A percentile compares a stretch with the other conserved stretches of the same genome.
Conservation (phyloP, 2,113 vertebrate genomes). For the Antennarius striatus region DNA sequence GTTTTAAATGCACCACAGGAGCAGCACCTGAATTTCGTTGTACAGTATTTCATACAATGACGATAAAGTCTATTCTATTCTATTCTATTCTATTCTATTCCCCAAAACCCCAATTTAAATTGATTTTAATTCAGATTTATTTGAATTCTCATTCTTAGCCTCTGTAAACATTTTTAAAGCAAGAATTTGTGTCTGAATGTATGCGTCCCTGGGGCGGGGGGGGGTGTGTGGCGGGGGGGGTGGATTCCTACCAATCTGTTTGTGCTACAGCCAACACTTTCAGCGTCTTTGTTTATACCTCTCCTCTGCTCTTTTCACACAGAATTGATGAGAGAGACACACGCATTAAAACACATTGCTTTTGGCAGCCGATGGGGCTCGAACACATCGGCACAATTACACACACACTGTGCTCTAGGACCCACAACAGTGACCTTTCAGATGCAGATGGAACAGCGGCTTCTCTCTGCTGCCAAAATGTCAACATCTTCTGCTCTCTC, state of each 20-base stretch:
- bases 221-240: conserved; percentile 9
- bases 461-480: conserved; percentile 71
- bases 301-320: conserved; percentile 69
- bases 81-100: too few species aligned
- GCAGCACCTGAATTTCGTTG: too few species aligned
- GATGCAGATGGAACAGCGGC: conserved; percentile 67
- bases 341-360: conserved; percentile 53
- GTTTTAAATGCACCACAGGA: too few species aligned
- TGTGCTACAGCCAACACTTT: conserved; percentile 58
- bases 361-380: conserved; percentile 48
- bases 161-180: conserved; percentile 49
- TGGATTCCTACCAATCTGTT: conserved; percentile 55
- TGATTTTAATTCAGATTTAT: neutral
- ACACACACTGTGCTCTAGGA: conserved; percentile 32
- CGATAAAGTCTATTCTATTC: too few species aligned
- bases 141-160: neutral
- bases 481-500: conserved; percentile 70
- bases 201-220: neutral
- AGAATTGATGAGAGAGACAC: conserved; percentile 56
- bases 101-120: too few species aligned
- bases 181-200: conserved; percentile 2
- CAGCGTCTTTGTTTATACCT: conserved; percentile 64
- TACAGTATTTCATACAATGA: too few species aligned
- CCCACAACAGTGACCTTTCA: conserved; percentile 69
- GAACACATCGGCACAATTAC: conserved; percentile 24